Conservation (phyloP, 1,140 invertebrate genomes). For the Oppia nitens region DNA sequence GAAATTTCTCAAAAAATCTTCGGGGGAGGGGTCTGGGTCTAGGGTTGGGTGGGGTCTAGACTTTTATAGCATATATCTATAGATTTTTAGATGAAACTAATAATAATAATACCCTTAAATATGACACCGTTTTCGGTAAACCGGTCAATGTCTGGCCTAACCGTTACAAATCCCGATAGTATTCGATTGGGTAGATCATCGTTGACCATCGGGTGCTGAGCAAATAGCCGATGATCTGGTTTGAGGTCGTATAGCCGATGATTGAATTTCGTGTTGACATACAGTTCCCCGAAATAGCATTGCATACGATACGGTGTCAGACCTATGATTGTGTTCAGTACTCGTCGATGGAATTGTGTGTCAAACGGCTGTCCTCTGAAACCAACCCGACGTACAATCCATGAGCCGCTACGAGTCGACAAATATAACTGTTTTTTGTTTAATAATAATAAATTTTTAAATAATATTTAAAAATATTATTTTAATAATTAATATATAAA, state of each 20-base stretch:
- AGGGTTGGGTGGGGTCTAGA: too few species aligned
- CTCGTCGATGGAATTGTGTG: conserved; percentile 15
- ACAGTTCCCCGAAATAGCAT: conserved; percentile 14
- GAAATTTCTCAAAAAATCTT: too few species aligned
- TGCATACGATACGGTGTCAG: conserved; percentile 16
- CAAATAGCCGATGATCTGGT: conserved; percentile 29
- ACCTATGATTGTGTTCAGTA: conserved; percentile 14
- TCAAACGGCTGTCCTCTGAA: conserved; percentile 28
- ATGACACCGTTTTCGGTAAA: conserved; percentile 27
- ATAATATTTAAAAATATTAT: too few species aligned
- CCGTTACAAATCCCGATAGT: conserved; percentile 25
- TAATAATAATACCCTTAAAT: conserved; percentile 24
- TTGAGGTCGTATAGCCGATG: conserved; percentile 31
- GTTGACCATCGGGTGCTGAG: conserved; percentile 36
- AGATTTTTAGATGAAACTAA: too few species aligned
- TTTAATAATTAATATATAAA: too few species aligned
- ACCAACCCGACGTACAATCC: conserved; percentile 31
- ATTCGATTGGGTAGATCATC: conserved; percentile 35
- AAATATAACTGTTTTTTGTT: conserved; percentile 34
- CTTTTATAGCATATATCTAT: too few species aligned
- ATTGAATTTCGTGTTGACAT: conserved; percentile 26
- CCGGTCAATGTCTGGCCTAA: conserved; percentile 29
- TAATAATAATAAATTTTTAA: too few species aligned
- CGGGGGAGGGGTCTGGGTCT: too few species aligned
- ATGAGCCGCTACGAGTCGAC: conserved; percentile 32